Percentiles rank a stretch among this genome's conserved stretches.
phyloP scores from a whole-genome alignment of 2,888 invertebrate genomes.

The Caenorhabditis sulstoni region DNA sequence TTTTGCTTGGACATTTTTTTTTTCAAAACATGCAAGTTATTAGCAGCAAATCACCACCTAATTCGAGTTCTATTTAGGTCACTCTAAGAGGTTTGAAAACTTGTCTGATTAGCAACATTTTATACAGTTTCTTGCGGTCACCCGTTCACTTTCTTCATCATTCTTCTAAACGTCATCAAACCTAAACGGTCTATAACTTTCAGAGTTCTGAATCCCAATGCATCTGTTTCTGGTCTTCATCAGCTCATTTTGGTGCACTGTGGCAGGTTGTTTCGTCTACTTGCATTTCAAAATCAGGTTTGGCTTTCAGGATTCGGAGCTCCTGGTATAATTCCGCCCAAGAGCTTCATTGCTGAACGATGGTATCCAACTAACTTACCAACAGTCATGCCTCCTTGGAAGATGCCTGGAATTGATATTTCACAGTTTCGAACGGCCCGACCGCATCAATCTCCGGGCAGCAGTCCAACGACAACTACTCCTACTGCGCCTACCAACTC shows the following conservation, averaged over 20 bases:
- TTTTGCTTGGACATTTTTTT: neutral
- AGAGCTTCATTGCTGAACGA: constrained; percentile 61
- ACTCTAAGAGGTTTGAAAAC: constrained; percentile 42
- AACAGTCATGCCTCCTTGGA: constrained; percentile 68
- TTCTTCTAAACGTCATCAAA: neutral
- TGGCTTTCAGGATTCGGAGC: constrained; percentile 58
- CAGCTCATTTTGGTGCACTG: neutral
- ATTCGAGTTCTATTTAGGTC: constrained; percentile 39
- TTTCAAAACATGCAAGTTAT: constrained; percentile 16
- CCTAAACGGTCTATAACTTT: constrained; percentile 1
- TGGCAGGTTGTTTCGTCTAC: neutral
- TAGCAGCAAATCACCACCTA: constrained; percentile 7
- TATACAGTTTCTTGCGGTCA: constrained; percentile 26
- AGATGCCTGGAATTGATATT: constrained; percentile 62
- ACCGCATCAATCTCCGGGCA: constrained; percentile 52
- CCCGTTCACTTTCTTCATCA: constrained; percentile 7
- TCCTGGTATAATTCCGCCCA: constrained; percentile 64
- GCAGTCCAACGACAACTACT: constrained; percentile 37
- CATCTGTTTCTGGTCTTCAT: neutral
- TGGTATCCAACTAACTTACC: constrained; percentile 68
- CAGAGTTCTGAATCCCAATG: constrained; percentile 36
- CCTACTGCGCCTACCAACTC: constrained; percentile 38
- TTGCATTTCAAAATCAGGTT: neutral
- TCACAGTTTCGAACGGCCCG: constrained; percentile 58
- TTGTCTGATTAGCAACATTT: constrained; percentile 59